These are phyloP conservation scores for Protomyctophum bolini DNA, from an alignment of 2,113 vertebrate species.

Conservation along the genomic window DNA sequence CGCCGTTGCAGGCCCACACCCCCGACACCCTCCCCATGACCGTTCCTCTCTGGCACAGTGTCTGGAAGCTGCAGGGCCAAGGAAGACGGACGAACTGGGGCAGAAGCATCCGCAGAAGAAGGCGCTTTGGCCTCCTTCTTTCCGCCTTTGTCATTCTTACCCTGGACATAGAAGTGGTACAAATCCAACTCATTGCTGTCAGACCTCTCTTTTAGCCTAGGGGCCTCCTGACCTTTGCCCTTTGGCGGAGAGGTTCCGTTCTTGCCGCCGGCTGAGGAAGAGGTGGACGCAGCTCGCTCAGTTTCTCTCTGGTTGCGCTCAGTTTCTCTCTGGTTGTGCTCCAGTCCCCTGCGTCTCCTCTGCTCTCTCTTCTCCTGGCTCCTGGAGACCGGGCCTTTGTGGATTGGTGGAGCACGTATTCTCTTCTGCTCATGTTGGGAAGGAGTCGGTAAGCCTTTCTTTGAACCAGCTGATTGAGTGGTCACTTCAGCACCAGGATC, in stretches of 20 bases:
- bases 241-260: constrained; percentile 58
- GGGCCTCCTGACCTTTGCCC: constrained; percentile 58
- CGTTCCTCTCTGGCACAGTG: constrained; percentile 21
- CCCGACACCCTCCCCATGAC: constrained; percentile 59
- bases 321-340: constrained; percentile 90
- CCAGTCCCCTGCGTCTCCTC: constrained; percentile 88
- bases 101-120: constrained; percentile 3
- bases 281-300: constrained; percentile 72
- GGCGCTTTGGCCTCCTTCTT: constrained; percentile 69
- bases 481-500: constrained; percentile 14
- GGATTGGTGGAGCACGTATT: constrained; percentile 16
- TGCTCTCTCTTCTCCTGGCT: constrained; percentile 90
- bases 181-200: constrained; percentile 79
- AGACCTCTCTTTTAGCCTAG: constrained; percentile 56
- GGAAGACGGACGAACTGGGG: constrained; percentile 47
- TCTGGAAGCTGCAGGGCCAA: constrained; percentile 48
- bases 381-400: constrained; percentile 39
- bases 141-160: constrained; percentile 65
- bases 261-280: constrained; percentile 44
- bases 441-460: background rate
- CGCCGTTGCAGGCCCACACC: constrained; percentile 79
- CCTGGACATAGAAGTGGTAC: constrained; percentile 76
- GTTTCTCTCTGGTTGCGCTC: constrained; percentile 91
- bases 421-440: constrained; percentile 35
- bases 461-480: background rate